Evolutionary conservation across 2,113 vertebrate genomes (phyloP).

Genomic region (Corythornis madagascariensis): DNA sequence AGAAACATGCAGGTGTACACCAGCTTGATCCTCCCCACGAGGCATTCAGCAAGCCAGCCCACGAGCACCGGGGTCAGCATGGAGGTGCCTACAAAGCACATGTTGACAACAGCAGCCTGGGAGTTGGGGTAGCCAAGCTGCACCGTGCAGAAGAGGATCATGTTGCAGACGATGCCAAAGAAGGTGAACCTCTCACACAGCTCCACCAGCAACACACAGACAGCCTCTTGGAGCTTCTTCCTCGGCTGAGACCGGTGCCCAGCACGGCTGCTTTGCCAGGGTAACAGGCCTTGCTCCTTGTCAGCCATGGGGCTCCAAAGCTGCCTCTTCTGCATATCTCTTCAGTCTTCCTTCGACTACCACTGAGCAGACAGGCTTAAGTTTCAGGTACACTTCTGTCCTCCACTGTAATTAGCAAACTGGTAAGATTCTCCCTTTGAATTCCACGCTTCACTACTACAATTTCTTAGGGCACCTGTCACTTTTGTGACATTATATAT

Average conservation of each 20-base stretch:
- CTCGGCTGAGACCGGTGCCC: background rate
- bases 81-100: conserved; percentile 88
- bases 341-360: background rate
- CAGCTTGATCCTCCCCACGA: conserved; percentile 80
- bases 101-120: conserved; percentile 85
- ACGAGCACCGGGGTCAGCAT: conserved; percentile 79
- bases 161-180: conserved; percentile 91
- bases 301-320: background rate
- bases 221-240: conserved; percentile 61
- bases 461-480: conserved; percentile 54
- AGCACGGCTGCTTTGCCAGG: background rate
- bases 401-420: conserved; percentile 54
- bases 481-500: conserved; percentile 14
- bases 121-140: conserved; percentile 84
- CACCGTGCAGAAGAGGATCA: conserved; percentile 89
- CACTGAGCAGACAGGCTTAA: background rate
- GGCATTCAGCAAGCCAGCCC: conserved; percentile 84
- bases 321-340: background rate
- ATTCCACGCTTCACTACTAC: conserved; percentile 71
- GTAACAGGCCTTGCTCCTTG: background rate
- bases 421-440: conserved; percentile 52
- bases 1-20: conserved; percentile 84
- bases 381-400: background rate
- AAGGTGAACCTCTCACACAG: conserved; percentile 90
- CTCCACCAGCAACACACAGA: conserved; percentile 89